These are phyloP conservation scores for Halcyon chelicuti DNA, from an alignment of 2,797 vertebrate species.

Conservation along the genomic window DNA sequence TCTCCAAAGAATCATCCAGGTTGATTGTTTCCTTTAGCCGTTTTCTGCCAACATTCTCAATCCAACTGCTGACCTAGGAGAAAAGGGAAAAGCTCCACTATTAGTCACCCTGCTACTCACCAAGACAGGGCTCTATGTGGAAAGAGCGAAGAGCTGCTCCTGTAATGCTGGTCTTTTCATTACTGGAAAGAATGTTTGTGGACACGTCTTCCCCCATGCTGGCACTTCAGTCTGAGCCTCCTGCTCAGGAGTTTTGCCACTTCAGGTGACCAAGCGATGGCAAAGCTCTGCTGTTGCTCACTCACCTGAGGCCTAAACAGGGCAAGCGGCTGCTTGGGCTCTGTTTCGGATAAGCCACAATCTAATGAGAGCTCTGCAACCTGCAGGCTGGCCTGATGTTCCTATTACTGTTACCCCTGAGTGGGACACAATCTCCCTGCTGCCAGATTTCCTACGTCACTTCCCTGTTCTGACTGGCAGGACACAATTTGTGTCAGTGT, in stretches of 20 bases:
- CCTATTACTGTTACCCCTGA: not conserved
- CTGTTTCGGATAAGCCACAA: not conserved
- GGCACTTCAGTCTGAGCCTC: not conserved
- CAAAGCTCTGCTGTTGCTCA: slow-evolving; percentile 30
- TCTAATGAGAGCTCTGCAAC: not conserved
- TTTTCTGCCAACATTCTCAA: slow-evolving; percentile 86
- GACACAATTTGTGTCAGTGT: not conserved
- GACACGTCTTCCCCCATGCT: not conserved
- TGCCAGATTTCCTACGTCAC: not conserved
- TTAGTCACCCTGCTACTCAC: not conserved
- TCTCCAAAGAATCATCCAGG: slow-evolving; percentile 86
- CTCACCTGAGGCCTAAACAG: slow-evolving; percentile 27
- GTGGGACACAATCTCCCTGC: not conserved
- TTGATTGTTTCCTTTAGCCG: slow-evolving; percentile 78
- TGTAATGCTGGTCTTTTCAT: not conserved
- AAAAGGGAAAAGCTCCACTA: not conserved
- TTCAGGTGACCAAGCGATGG: not conserved
- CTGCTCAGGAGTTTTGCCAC: slow-evolving; percentile 12
- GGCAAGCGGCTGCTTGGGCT: not conserved
- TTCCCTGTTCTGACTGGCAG: not conserved
- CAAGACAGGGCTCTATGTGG: not conserved
- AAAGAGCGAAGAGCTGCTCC: slow-evolving; percentile 11
- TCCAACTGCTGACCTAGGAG: slow-evolving; percentile 88
- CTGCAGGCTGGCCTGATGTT: not conserved
- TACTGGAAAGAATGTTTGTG: slow-evolving; percentile 6